Conservation (phyloP, 2,888 invertebrate genomes). For the Melolontha melolontha region DNA sequence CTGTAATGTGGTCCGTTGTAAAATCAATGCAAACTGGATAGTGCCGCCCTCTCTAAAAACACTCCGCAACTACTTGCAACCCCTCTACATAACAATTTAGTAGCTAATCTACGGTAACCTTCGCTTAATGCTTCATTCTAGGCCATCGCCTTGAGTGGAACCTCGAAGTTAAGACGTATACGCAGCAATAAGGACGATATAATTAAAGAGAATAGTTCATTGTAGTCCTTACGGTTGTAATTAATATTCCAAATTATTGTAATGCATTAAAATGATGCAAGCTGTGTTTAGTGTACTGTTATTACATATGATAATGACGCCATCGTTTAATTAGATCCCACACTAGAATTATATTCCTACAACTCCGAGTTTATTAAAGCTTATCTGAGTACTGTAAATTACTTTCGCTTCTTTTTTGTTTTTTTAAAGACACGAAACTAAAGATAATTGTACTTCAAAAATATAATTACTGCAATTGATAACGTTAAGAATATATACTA, state of each 20-base stretch:
- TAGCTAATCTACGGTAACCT: slow-evolving; percentile 19
- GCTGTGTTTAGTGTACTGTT: too few species aligned
- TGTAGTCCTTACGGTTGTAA: slow-evolving; percentile 7
- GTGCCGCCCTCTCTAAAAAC: slow-evolving; percentile 24
- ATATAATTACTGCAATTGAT: too few species aligned
- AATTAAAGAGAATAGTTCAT: slow-evolving; percentile 35
- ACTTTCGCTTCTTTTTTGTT: too few species aligned
- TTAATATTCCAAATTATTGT: not conserved
- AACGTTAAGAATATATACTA: too few species aligned
- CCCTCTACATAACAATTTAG: slow-evolving; percentile 30
- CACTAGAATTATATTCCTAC: too few species aligned
- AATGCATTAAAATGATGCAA: too few species aligned
- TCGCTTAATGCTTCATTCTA: slow-evolving; percentile 22
- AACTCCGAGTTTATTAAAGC: too few species aligned
- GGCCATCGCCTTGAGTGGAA: slow-evolving; percentile 26
- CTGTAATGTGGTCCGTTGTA: not conserved
- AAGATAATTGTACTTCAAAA: too few species aligned
- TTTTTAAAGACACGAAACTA: too few species aligned
- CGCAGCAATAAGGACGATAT: slow-evolving; percentile 23
- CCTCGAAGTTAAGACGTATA: slow-evolving; percentile 9
- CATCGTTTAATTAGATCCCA: too few species aligned
- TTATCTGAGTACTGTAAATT: too few species aligned
- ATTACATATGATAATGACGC: too few species aligned
- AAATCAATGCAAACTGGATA: slow-evolving; percentile 27
- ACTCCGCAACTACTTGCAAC: slow-evolving; percentile 21